Conservation (phyloP, 2,888 invertebrate genomes). For the Drosophila kuntzei region DNA sequence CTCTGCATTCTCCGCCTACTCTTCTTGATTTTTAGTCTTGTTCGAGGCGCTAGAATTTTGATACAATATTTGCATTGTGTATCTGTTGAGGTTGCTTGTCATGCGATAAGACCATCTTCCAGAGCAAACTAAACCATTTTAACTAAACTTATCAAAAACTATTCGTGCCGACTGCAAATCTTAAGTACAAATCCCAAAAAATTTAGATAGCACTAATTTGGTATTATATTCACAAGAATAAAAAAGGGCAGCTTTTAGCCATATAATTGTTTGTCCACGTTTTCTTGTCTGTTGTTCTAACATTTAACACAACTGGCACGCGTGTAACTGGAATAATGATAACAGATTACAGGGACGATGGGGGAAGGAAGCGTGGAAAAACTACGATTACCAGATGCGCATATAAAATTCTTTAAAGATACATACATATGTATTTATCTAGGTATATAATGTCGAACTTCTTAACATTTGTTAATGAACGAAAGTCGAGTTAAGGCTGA, state of each 20-base stretch:
- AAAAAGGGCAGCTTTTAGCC: conserved; percentile 31
- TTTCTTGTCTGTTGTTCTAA: background rate
- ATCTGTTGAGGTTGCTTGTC: conserved; percentile 26
- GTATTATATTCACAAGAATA: conserved; percentile 12
- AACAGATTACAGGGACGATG: conserved; percentile 3
- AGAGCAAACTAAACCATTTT: conserved; percentile 6
- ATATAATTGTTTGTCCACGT: conserved; percentile 29
- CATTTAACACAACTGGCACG: conserved; percentile 17
- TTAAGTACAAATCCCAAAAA: conserved; percentile 20
- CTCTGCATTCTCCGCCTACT: conserved; percentile 15
- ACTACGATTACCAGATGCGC: background rate
- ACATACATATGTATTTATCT: no score
- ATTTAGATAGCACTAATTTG: conserved; percentile 32
- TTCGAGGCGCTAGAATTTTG: conserved; percentile 34
- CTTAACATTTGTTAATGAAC: no score
- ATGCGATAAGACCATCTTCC: conserved; percentile 33
- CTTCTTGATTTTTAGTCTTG: conserved; percentile 2
- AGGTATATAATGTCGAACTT: no score
- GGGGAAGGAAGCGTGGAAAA: background rate
- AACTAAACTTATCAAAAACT: conserved; percentile 34
- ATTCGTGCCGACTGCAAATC: conserved; percentile 27
- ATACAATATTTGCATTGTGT: conserved; percentile 51
- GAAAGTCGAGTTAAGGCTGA: no score
- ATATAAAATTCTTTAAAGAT: background rate
- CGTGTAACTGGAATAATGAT: conserved; percentile 24